Evolutionary conservation across 2,113 vertebrate species (phyloP), one percentile per base, ranked within the genome.

Genomic region (Marmota flaviventris): DNA sequence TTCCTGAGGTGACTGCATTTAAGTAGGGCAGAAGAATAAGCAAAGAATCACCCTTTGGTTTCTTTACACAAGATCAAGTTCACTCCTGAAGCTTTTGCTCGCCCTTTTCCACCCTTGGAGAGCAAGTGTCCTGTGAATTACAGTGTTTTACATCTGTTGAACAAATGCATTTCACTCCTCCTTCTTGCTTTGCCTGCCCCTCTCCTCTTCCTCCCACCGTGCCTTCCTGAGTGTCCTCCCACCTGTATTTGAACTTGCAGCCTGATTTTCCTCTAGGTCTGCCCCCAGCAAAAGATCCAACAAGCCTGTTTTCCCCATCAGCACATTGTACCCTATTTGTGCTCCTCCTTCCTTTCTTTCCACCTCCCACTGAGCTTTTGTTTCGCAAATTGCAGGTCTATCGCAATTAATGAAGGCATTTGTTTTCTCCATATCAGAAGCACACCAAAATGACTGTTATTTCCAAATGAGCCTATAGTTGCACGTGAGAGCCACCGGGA

Each of bases 331-430:
- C 56, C 22, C 9, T 37, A 5, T 37, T 27, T 42, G 14, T 45
- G 18, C 48, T 10, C 58, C 58, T 72, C 18, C n/a, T 86, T 75
- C 10, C 69, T 61, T 17, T 77, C 72, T 24, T 69, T 48, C 12
- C n/a, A 11, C 42, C 16, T n/a, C 25, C 12, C 51, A 48, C 45
- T 13, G 29, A n/a, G 87, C n/a, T 95, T 89, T 86, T 82, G 48
- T 92, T 95, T 93, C 82, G 27, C 81, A 84, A 83, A 89, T 65
- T 37, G 70, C 2, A 1, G 16, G 10, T 3, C 77, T 87, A 22
- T 97, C 76, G 90, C 48, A 95, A 97, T 95, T 79, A 95, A 94
- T 79, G 94, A 97, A n/a, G 42, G 67, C 73, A 81, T 92, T 89
- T 90, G 70, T 85, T 94, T 82, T 76, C 65, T 92, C 63, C 24